A percentile compares a stretch with the other conserved stretches of the same genome.
Evolutionary conservation across 2,888 invertebrate genomes (phyloP).

Genomic region (Ceramica pisi): DNA sequence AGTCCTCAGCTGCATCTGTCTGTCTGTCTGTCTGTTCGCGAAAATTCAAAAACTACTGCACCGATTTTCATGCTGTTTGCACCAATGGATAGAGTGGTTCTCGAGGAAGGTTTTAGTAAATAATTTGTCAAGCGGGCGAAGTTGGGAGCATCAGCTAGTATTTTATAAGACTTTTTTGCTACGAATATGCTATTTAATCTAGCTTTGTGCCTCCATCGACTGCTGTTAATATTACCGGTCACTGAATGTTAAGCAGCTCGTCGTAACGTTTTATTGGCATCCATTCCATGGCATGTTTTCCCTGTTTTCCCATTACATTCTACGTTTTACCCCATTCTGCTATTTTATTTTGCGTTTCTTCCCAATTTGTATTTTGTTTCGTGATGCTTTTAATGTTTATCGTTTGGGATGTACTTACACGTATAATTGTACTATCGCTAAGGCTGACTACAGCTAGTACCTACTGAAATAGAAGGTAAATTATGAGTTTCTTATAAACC

Average conservation of each 20-base stretch:
- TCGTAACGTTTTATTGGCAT: slow-evolving; percentile 54
- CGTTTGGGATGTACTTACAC: slow-evolving; percentile 7
- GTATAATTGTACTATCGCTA: slow-evolving; percentile 10
- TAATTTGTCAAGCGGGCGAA: too few relatives aligned
- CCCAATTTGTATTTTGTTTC: slow-evolving; percentile 46
- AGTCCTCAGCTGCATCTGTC: too few relatives aligned
- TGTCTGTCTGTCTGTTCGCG: too few relatives aligned
- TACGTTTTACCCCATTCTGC: slow-evolving; percentile 37
- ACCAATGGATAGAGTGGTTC: too few relatives aligned
- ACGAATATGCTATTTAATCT: not conserved
- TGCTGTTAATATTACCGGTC: slow-evolving; percentile 28
- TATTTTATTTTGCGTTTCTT: slow-evolving; percentile 42
- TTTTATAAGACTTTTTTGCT: not conserved
- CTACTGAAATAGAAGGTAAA: not conserved
- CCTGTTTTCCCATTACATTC: slow-evolving; percentile 40
- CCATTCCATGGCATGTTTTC: slow-evolving; percentile 46
- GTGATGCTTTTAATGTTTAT: slow-evolving; percentile 31
- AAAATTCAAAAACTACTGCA: too few relatives aligned
- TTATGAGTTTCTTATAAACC: slow-evolving; percentile 8
- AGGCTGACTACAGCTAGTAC: not conserved
- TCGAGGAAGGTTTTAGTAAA: too few relatives aligned
- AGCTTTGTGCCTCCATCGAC: not conserved
- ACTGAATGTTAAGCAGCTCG: slow-evolving; percentile 52
- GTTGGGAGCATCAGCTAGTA: too few relatives aligned
- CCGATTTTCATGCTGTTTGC: too few relatives aligned